These are phyloP conservation scores for Formica aserva DNA, from an alignment of 2,888 invertebrate genomes.

Conservation along the genomic window DNA sequence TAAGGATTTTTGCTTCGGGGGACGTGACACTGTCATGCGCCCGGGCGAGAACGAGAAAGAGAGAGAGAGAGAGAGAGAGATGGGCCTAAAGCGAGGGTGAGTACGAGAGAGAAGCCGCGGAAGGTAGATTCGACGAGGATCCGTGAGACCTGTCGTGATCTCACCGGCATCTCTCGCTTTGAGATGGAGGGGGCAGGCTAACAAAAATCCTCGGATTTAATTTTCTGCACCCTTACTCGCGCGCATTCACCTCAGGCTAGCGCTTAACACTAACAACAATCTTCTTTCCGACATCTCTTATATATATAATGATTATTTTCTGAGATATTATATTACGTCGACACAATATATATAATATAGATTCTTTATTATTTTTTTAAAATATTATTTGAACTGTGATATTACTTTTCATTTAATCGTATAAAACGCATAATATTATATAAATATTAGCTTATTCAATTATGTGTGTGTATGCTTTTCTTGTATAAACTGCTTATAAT, in stretches of 20 bases:
- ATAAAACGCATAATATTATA: not conserved
- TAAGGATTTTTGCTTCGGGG: conserved; percentile 82
- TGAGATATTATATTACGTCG: not conserved
- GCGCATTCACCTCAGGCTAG: conserved; percentile 72
- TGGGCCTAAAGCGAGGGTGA: conserved; percentile 47
- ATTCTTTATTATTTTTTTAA: not conserved
- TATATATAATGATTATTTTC: conserved; percentile 11
- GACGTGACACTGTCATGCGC: conserved; percentile 84
- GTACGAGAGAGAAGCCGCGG: conserved; percentile 22
- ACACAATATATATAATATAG: not conserved
- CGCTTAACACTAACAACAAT: conserved; percentile 64
- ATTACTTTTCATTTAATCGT: conserved; percentile 10
- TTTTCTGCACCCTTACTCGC: conserved; percentile 80
- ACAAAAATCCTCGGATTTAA: conserved; percentile 81
- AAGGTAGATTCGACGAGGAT: conserved; percentile 67
- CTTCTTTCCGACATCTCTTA: conserved; percentile 40
- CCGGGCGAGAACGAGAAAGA: conserved; percentile 62
- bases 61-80: conserved; percentile 31
- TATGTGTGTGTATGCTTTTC: not conserved
- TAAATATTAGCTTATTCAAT: not conserved
- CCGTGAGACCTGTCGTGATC: conserved; percentile 72
- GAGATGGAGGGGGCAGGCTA: conserved; percentile 55
- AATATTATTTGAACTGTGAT: not conserved
- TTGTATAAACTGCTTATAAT: not conserved
- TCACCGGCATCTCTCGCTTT: conserved; percentile 76